These are phyloP conservation scores for Charaxes varanes DNA, from an alignment of 1,140 invertebrate genomes.

Conservation along the genomic window DNA sequence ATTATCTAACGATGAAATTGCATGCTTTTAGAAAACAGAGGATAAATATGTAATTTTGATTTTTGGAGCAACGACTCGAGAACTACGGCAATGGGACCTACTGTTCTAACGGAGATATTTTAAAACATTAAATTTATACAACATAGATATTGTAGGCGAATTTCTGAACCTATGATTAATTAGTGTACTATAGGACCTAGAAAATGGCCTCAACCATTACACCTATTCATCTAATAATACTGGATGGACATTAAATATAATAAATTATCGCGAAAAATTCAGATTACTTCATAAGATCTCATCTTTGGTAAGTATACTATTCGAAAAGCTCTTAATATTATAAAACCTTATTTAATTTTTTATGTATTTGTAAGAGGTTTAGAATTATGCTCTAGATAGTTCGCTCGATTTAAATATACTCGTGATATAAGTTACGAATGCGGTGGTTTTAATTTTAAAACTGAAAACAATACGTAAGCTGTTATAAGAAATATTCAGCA, in stretches of 20 bases:
- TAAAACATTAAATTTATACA: constrained; percentile 23
- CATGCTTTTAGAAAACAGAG: too few species aligned
- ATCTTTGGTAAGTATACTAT: constrained; percentile 65
- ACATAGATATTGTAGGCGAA: constrained; percentile 39
- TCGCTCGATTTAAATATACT: constrained; percentile 34
- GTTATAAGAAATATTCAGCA: constrained; percentile 26
- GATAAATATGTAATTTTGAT: too few species aligned
- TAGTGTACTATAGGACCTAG: constrained; percentile 55
- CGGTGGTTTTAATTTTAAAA: constrained; percentile 30
- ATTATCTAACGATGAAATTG: too few species aligned
- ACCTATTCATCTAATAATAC: constrained; percentile 70
- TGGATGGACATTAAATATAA: constrained; percentile 69
- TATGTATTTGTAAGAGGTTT: constrained; percentile 49
- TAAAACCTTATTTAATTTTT: constrained; percentile 54
- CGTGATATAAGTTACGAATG: constrained; percentile 27
- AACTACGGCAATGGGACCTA: neutral
- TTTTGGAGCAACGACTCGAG: neutral
- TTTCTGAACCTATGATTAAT: constrained; percentile 48
- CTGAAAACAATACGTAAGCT: constrained; percentile 46
- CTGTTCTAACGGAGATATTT: neutral
- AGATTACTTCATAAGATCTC: constrained; percentile 67
- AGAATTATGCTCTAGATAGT: constrained; percentile 40
- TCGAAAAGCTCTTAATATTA: constrained; percentile 68
- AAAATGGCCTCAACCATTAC: constrained; percentile 49
- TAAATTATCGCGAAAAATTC: constrained; percentile 65